Percentiles rank a stretch among this genome's conserved stretches.
Evolutionary conservation across 2,888 invertebrate genomes (phyloP).

Genomic region (Agonopterix arenella): DNA sequence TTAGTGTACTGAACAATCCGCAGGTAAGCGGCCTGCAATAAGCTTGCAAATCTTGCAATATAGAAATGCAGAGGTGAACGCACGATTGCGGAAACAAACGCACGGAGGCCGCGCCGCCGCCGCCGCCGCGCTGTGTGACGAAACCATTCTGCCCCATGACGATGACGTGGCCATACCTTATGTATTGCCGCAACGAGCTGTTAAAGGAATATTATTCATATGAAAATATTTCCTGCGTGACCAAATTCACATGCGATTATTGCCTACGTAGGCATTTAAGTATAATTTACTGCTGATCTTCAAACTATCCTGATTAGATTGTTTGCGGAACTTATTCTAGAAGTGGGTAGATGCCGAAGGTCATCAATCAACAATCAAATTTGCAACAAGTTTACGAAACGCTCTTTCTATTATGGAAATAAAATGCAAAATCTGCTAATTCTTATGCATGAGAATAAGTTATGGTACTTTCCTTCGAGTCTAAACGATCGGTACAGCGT

Average conservation of each 20-base stretch:
- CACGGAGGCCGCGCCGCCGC: constrained; percentile 35
- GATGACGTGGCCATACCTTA: constrained; percentile 16
- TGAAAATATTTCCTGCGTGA: constrained; percentile 24
- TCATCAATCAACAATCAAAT: too few relatives aligned
- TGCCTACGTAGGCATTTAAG: constrained; percentile 15
- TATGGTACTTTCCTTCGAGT: too few relatives aligned
- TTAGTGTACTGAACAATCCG: background rate
- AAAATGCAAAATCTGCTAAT: too few relatives aligned
- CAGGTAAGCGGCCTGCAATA: background rate
- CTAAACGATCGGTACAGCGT: background rate
- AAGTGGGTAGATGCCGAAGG: constrained; percentile 19
- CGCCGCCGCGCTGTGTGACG: constrained; percentile 32
- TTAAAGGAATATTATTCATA: background rate
- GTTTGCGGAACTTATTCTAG: constrained; percentile 40
- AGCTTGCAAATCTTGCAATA: background rate
- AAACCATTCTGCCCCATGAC: constrained; percentile 47
- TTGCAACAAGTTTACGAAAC: too few relatives aligned
- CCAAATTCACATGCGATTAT: constrained; percentile 13
- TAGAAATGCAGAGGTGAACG: constrained; percentile 53
- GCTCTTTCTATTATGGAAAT: too few relatives aligned
- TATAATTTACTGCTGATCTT: constrained; percentile 4
- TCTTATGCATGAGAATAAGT: too few relatives aligned
- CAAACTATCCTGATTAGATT: constrained; percentile 21
- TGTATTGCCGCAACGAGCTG: background rate
- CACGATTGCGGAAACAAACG: constrained; percentile 58